Evolutionary conservation across 2,113 vertebrate genomes (phyloP), one percentile per base, ranked within the genome.

Genomic region (Mobula hypostoma): DNA sequence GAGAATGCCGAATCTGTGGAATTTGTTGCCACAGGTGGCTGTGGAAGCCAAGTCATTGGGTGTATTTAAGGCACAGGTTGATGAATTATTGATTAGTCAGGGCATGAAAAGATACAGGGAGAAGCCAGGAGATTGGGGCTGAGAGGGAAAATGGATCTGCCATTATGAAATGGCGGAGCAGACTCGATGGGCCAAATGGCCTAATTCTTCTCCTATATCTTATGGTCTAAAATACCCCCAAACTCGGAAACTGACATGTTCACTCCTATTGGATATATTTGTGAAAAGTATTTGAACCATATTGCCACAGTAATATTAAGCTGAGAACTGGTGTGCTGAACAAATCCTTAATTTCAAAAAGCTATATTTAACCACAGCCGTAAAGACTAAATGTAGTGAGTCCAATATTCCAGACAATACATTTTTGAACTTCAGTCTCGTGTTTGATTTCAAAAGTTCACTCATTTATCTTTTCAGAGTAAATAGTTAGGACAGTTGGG

Each of bases 401-500:
- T 15, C 17, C 40, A 24, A n/a, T 15, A 87, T 29, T 63, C 56
- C 83, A 87, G 27, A n/a, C 8, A 63, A 63, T 56, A 63, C 14
- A 63, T 15, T 14, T 61, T 88, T 88, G 83, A 61, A 88, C 83
- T 0, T 88, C 24, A 63, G 12, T n/a, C 83, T 88, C 12, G 19
- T 29, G 9, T n/a, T 63, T 24, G 2, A 29, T n/a, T n/a, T n/a
- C 24, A 88, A n/a, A 63, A 29, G 29, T 63, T 61, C 58, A 88
- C 83, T 88, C 83, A 88, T 88, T 88, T 88, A 27, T 63, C 61
- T 88, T 63, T 88, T n/a, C 58, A 63, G 61, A n/a, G 83, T 61
- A 88, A 88, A 88, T 63, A 63, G 24, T 63, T 56, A n/a, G 58
- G 24, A 88, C 4, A 27, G 24, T n/a, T 58, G 29, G 29, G 7